Base-by-base conservation (phyloP, 2,888 invertebrate species). In the Encarsia formosa region DNA sequence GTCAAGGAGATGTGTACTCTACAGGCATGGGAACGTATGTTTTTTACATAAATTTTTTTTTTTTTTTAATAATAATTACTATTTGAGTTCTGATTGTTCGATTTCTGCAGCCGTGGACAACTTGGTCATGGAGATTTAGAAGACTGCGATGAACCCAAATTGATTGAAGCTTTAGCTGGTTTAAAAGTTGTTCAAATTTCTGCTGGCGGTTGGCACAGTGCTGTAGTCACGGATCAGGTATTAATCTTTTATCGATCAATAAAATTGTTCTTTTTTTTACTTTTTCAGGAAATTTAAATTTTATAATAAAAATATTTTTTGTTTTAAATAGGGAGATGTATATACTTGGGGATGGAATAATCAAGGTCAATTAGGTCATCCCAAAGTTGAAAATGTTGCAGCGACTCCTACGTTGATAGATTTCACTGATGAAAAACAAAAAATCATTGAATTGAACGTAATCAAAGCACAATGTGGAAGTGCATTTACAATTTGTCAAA, bases 281-380 rank as follows among this genome's bases (percentile, higher is more conserved):
- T 46, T 43, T 35, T 40, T 44, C 13, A 20, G 42, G 42, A 37
- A 26, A 32, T 29, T 45, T 39, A n/a, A n/a, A n/a, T n/a, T n/a
- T n/a, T n/a, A n/a, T n/a, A n/a, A n/a, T n/a, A n/a, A n/a, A n/a
- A n/a, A n/a, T n/a, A n/a, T n/a, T n/a, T n/a, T n/a, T n/a, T n/a
- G n/a, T n/a, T n/a, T n/a, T n/a, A n/a, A 5, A 41, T 16, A 79
- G 71, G 92, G 91, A 13, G 93, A 93, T 70, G 66, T 93, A 0
- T 95, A 93, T 68, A 79, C 82, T 2, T 95, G 95, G 94, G 95
- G 95, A 6, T 92, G 89, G 86, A 95, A 95, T 75, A 84, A 87
- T 56, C 82, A 81, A 64, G 93, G 94, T 0, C 92, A 95, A 72
- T 75, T 95, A 15, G 94, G 94, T 6, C 71, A 87, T 24, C 70